phyloP scores from a whole-genome alignment of 2,888 invertebrate species.

The Hyposoter didymator region DNA sequence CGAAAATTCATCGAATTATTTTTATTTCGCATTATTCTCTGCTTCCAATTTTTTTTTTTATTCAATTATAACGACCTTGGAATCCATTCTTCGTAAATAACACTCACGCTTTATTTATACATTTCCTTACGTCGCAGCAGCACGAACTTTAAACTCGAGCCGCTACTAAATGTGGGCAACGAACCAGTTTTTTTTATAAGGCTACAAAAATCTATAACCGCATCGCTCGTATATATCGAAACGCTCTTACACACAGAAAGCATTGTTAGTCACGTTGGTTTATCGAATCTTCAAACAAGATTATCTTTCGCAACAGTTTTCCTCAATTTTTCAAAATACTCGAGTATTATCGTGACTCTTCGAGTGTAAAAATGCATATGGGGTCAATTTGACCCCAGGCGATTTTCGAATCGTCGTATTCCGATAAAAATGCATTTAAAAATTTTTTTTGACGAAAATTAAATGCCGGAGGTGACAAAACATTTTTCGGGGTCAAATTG shows the following conservation, averaged over 20 bases:
- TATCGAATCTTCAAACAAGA: neutral
- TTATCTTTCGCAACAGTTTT: neutral
- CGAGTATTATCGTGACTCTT: too few species aligned
- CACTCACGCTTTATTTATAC: neutral
- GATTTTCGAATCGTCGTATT: too few species aligned
- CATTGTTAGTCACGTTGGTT: neutral
- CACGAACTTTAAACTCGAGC: neutral
- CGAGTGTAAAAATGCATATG: too few species aligned
- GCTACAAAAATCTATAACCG: conserved; percentile 1
- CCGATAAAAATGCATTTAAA: too few species aligned
- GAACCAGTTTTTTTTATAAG: neutral
- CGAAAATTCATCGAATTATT: neutral
- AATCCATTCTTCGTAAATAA: too few species aligned
- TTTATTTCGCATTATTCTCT: neutral
- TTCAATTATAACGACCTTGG: neutral
- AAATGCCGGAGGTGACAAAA: too few species aligned
- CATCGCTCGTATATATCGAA: neutral
- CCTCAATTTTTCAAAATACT: neutral
- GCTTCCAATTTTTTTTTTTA: neutral
- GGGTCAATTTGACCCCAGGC: too few species aligned
- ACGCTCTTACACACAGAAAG: neutral
- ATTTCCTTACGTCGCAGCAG: neutral
- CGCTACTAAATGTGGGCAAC: neutral
- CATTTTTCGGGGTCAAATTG: too few species aligned
- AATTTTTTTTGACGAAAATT: too few species aligned